Evolutionary conservation across 2,113 vertebrate genomes (phyloP).

Genomic region (Petromus typicus): DNA sequence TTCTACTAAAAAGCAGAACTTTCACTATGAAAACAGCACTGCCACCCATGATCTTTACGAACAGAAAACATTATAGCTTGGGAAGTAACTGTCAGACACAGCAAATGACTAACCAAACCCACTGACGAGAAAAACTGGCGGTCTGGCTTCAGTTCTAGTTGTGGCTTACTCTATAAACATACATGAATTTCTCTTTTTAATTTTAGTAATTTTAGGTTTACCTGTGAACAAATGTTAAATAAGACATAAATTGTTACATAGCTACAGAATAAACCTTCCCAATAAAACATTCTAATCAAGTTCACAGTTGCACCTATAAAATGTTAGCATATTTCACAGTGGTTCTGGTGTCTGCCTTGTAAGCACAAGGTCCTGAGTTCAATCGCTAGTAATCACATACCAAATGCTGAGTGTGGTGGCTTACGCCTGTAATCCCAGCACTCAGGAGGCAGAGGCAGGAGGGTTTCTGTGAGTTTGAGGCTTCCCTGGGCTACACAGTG

Average conservation of each 20-base stretch:
- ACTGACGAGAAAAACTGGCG: not conserved
- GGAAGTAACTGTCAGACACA: not conserved
- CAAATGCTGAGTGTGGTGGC: too few species aligned
- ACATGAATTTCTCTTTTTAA: not conserved
- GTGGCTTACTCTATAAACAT: not conserved
- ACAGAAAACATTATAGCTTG: not conserved
- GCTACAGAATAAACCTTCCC: not conserved
- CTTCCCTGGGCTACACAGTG: too few species aligned
- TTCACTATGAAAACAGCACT: slow-evolving; percentile 39
- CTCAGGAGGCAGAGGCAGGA: too few species aligned
- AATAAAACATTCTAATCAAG: slow-evolving; percentile 39
- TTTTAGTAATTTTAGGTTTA: not conserved
- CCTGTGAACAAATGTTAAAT: not conserved
- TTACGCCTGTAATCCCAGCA: too few species aligned
- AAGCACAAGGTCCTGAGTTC: too few species aligned
- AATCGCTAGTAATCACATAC: too few species aligned
- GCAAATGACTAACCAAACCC: not conserved
- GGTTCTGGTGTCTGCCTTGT: too few species aligned
- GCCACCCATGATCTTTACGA: not conserved
- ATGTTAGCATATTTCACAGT: not conserved
- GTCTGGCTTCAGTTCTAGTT: not conserved
- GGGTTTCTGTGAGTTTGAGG: too few species aligned
- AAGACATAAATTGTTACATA: not conserved
- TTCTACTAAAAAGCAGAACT: slow-evolving; percentile 38
- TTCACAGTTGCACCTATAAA: not conserved